Percentiles rank a stretch among this genome's conserved stretches.
Evolutionary conservation across 2,888 invertebrate species (phyloP).

Genomic region (Acrobasis suavella): DNA sequence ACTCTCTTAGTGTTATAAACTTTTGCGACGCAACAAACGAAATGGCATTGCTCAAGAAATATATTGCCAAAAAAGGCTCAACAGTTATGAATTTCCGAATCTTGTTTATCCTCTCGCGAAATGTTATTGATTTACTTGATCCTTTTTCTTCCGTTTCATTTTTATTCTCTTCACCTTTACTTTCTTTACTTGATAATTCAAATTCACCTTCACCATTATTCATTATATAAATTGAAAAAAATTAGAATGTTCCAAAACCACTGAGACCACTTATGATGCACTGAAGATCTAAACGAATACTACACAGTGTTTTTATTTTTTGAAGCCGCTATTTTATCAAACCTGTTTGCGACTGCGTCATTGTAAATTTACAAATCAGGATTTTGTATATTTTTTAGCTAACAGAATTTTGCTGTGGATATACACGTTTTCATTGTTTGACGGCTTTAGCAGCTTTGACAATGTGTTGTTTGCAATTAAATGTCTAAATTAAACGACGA

Average conservation of each 20-base stretch:
- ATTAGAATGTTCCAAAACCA: background rate
- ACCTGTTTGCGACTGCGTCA: constrained; percentile 5
- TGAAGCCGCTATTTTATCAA: constrained; percentile 4
- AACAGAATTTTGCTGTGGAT: background rate
- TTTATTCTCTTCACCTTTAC: background rate
- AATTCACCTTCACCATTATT: constrained; percentile 13
- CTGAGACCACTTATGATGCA: constrained; percentile 9
- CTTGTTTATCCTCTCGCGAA: constrained; percentile 7
- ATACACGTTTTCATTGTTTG: background rate
- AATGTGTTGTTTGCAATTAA: background rate
- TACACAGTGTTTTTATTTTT: constrained; percentile 11
- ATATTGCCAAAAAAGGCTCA: constrained; percentile 85
- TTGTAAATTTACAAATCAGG: constrained; percentile 12
- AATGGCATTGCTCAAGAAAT: constrained; percentile 83
- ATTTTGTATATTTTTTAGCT: background rate
- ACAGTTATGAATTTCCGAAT: constrained; percentile 75
- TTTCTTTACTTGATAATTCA: constrained; percentile 10
- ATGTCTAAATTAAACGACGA: constrained; percentile 1
- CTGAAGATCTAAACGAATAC: constrained; percentile 7
- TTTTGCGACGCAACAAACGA: constrained; percentile 81
- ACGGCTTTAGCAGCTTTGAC: background rate
- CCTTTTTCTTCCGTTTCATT: background rate
- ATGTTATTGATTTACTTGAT: background rate
- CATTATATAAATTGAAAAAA: background rate
- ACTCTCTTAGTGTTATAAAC: constrained; percentile 82